Percentiles rank a stretch among this genome's conserved stretches.
These are phyloP conservation scores for Eleutherodactylus coqui DNA, from an alignment of 2,797 vertebrate genomes.

Conservation along the genomic window DNA sequence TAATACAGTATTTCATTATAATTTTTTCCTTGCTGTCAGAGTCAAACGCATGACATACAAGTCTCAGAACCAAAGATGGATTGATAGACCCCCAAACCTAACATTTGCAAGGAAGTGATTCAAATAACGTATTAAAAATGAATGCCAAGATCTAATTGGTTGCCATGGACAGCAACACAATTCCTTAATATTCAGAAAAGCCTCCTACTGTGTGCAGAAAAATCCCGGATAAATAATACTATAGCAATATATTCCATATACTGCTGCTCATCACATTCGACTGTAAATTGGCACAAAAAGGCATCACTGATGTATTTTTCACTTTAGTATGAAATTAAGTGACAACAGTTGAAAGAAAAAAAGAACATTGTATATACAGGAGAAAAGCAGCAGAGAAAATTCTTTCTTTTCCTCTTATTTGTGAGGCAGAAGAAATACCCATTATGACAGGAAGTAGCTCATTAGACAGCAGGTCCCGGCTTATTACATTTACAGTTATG, in stretches of 20 bases:
- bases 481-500: slow-evolving; percentile 47
- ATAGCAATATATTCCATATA: neutral
- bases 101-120: neutral
- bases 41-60: neutral
- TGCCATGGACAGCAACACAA: neutral
- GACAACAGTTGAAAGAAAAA: slow-evolving; percentile 14
- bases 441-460: slow-evolving; percentile 53
- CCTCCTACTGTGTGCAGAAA: neutral
- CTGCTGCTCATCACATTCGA: neutral
- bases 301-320: neutral
- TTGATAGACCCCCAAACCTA: neutral
- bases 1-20: neutral
- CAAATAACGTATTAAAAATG: neutral
- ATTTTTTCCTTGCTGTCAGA: neutral
- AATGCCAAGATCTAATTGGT: neutral
- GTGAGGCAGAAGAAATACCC: slow-evolving; percentile 29
- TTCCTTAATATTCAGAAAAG: neutral
- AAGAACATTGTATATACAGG: slow-evolving; percentile 7
- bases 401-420: slow-evolving; percentile 41
- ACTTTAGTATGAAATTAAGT: slow-evolving; percentile 12
- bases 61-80: neutral
- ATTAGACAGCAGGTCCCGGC: slow-evolving; percentile 50
- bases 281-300: neutral
- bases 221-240: neutral
- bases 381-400: neutral